Conservation (phyloP, 2,888 invertebrate genomes). For the Exocentrus adspersus region DNA sequence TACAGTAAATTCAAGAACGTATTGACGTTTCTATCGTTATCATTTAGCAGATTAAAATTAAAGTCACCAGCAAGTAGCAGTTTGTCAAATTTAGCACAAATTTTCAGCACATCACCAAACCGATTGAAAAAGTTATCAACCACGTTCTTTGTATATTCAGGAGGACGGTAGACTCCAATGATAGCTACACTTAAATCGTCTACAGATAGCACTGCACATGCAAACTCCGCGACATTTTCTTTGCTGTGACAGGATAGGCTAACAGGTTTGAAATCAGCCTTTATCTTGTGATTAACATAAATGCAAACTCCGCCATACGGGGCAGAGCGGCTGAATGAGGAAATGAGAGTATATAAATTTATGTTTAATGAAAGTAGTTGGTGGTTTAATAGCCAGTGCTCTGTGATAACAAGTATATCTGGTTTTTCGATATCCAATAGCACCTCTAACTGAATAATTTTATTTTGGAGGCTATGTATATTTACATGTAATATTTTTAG, state of each 20-base stretch:
- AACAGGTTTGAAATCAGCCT: neutral
- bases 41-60: neutral
- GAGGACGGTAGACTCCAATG: neutral
- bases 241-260: too few species aligned
- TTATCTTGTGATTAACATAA: neutral
- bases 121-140: neutral
- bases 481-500: too few species aligned
- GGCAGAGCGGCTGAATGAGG: too few species aligned
- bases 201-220: too few species aligned
- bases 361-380: too few species aligned
- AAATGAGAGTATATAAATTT: too few species aligned
- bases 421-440: neutral
- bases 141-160: too few species aligned
- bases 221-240: too few species aligned
- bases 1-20: neutral
- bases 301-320: neutral
- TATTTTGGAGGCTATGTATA: neutral
- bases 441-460: neutral
- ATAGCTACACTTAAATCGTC: too few species aligned
- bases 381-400: too few species aligned
- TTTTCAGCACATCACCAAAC: neutral
- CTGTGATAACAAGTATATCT: neutral
- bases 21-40: neutral
- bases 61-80: neutral
- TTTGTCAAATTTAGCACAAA: neutral